Evolutionary conservation across 2,113 vertebrate genomes (phyloP).

Genomic region (Cyphotilapia sp.): DNA sequence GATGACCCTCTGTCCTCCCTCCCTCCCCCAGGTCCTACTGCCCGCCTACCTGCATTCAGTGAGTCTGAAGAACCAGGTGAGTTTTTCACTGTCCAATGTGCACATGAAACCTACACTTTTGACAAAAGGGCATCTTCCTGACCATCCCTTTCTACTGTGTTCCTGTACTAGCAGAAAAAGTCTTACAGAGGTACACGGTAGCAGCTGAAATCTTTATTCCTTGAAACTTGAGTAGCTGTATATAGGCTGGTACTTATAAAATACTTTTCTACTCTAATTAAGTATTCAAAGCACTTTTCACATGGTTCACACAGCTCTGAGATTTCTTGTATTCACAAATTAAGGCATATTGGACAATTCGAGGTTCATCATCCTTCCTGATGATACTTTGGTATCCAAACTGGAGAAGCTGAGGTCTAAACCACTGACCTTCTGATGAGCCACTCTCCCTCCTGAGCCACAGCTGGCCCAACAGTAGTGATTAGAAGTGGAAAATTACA

Average conservation of each 20-base stretch:
- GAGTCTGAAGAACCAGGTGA: constrained; percentile 77
- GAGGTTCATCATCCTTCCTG: not conserved
- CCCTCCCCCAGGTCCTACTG: constrained; percentile 73
- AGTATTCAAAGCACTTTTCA: not conserved
- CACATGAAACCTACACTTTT: not conserved
- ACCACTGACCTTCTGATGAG: not conserved
- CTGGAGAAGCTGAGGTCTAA: not conserved
- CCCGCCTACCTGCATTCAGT: constrained; percentile 83
- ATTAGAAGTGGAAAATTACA: not conserved
- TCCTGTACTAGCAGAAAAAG: not conserved
- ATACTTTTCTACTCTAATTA: not conserved
- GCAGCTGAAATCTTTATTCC: not conserved
- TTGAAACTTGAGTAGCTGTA: not conserved
- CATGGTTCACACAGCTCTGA: not conserved
- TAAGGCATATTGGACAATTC: not conserved
- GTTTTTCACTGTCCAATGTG: not conserved
- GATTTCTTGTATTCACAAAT: not conserved
- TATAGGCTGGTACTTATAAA: not conserved
- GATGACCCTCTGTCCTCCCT: constrained; percentile 82
- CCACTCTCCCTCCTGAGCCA: not conserved
- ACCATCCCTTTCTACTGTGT: not conserved
- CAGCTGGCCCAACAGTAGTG: not conserved
- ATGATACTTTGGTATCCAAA: not conserved
- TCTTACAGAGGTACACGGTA: not conserved
- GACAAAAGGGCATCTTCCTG: not conserved